phyloP scores from a whole-genome alignment of 2,888 invertebrate genomes.

The Cheilosia scutellata region DNA sequence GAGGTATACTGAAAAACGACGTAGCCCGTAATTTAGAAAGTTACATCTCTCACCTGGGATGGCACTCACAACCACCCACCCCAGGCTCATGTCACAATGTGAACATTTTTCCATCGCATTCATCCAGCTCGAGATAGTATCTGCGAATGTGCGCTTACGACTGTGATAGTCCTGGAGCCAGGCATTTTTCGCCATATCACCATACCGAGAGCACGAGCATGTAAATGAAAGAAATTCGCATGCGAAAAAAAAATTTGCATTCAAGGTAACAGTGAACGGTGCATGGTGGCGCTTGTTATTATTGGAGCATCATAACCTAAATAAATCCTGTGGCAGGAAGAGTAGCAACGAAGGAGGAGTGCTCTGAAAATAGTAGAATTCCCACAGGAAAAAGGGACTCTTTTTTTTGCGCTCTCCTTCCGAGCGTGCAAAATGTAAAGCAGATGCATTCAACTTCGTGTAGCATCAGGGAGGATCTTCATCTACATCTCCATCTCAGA shows the following conservation, averaged over 20 bases:
- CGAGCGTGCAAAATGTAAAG: constrained; percentile 66
- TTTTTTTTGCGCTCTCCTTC: constrained; percentile 19
- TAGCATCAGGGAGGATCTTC: constrained; percentile 48
- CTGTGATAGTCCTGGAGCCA: constrained; percentile 15
- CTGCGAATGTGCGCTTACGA: constrained; percentile 21
- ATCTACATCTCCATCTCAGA: constrained; percentile 61
- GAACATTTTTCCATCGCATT: constrained; percentile 37
- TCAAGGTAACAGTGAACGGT: constrained; percentile 1
- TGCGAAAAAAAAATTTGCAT: constrained; percentile 29
- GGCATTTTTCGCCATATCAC: constrained; percentile 27
- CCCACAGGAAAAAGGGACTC: constrained; percentile 69
- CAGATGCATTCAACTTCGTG: constrained; percentile 64
- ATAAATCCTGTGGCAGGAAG: constrained; percentile 63
- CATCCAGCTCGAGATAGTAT: constrained; percentile 16
- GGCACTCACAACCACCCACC: constrained; percentile 9
- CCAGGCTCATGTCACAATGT: constrained; percentile 31
- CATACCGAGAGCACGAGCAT: constrained; percentile 1
- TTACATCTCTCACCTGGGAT: constrained; percentile 56
- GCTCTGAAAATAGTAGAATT: constrained; percentile 58
- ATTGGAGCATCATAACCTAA: constrained; percentile 73
- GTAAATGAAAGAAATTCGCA: constrained; percentile 43
- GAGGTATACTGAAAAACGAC: neutral
- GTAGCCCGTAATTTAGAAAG: constrained; percentile 53
- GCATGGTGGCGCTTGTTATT: constrained; percentile 44
- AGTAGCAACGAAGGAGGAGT: constrained; percentile 45